phyloP scores from a whole-genome alignment of 2,797 vertebrate genomes.

The Harpagifer antarcticus region DNA sequence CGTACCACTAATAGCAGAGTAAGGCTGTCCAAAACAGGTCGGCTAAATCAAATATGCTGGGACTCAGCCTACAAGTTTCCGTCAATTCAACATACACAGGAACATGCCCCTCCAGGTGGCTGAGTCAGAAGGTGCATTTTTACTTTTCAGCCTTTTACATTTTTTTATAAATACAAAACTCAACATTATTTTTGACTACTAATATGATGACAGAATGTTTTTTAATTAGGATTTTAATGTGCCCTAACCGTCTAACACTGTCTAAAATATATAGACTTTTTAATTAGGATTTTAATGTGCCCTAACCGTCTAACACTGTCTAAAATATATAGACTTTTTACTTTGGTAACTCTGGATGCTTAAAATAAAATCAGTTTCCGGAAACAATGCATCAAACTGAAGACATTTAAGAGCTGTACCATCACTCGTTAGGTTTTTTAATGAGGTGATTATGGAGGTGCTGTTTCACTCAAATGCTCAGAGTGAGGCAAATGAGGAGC shows the following conservation, averaged over 20 bases:
- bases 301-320: background rate
- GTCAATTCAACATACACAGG: background rate
- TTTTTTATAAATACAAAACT: no score
- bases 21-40: background rate
- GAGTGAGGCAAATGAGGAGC: slow-evolving; percentile 24
- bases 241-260: background rate
- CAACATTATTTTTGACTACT: background rate
- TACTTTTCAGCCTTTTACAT: background rate
- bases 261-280: background rate
- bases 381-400: background rate
- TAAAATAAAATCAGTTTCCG: background rate
- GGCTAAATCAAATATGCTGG: background rate
- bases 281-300: background rate
- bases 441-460: slow-evolving; percentile 31
- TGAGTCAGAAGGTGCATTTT: no score
- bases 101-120: background rate
- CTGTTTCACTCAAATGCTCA: slow-evolving; percentile 17
- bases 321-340: slow-evolving; percentile 1
- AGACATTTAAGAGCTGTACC: slow-evolving; percentile 2
- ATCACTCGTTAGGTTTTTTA: slow-evolving; percentile 22
- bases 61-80: background rate
- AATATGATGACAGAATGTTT: background rate
- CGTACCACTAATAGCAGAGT: background rate
- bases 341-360: background rate
- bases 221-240: background rate